Base-by-base conservation (phyloP, 1,140 invertebrate species). In the Trachymyrmex septentrionalis region DNA sequence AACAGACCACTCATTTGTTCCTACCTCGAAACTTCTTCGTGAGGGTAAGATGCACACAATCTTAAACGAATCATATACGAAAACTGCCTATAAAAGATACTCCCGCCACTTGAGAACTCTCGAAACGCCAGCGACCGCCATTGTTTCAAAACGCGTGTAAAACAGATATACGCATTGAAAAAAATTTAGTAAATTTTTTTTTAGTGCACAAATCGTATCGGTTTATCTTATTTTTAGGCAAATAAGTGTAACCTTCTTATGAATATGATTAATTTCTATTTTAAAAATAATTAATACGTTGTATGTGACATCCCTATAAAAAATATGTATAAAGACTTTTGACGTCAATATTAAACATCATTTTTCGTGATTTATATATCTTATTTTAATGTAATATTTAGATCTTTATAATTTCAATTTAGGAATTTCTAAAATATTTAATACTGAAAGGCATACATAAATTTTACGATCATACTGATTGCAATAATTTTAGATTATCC, bases 1-100 rank as follows among this genome's bases (percentile, higher is more conserved):
- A 59, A 69, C 75, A 88, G 77, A 86, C 53, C 34, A 75, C 55
- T 88, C 69, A 55, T 81, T 86, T 88, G 67, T 88, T 69, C 75
- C 69, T 14, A n/a, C 38, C 30, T 34, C 19, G 27, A 3, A 77
- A 50, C 21, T 44, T 55, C 7, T 81, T 72, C 53, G 55, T 50
- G 38, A 67, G 30, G n/a, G 44, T 66, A 53, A 55, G 69, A 38
- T 30, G 55, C 34, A 16, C 27, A 12, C 48, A 50, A 48, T 82
- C 50, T 44, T 57, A 27, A 72, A 81, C 2, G 64, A 61, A 63
- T 19, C 27, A 71, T 19, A 44, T 53, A 16, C 30, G 10, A 19
- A 16, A 63, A 53, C n/a, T 48, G 10, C 5, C 24, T 19, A 38
- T 73, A 44, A 44, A 61, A 53, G 30, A 34, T 27, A n/a, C 21